Conservation (phyloP, 2,888 invertebrate genomes). For the Cheilosia urbana region DNA sequence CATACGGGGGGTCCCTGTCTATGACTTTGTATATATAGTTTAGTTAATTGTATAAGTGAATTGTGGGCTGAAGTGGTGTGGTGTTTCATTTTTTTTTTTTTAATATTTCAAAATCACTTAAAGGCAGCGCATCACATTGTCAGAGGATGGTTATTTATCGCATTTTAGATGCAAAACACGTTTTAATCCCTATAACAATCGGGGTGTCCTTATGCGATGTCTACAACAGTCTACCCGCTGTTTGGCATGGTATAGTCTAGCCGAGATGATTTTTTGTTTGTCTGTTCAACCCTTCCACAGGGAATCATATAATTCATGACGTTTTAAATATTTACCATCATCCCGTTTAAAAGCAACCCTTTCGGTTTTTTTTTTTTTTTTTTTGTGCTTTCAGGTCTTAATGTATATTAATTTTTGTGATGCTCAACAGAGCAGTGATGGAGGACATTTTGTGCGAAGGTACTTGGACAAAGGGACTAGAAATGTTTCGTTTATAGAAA, state of each 20-base stretch:
- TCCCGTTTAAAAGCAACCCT: conserved; percentile 26
- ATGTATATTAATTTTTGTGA: conserved; percentile 29
- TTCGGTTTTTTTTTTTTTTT: conserved; percentile 7
- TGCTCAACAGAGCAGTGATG: neutral
- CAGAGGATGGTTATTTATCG: conserved; percentile 59
- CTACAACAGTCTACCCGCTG: conserved; percentile 6
- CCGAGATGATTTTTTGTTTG: conserved; percentile 25
- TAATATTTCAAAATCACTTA: conserved; percentile 68
- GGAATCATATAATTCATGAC: conserved; percentile 64
- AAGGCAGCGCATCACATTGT: conserved; percentile 41
- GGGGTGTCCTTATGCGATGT: conserved; percentile 31
- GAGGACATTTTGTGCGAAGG: neutral
- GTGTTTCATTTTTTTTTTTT: conserved; percentile 39
- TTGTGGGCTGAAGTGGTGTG: neutral
- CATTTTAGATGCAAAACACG: conserved; percentile 67
- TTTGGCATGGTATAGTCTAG: conserved; percentile 36
- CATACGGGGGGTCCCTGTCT: too few species aligned
- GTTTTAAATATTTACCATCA: conserved; percentile 57
- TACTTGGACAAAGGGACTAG: neutral
- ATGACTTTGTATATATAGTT: too few species aligned
- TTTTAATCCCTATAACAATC: conserved; percentile 30
- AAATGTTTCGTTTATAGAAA: too few species aligned
- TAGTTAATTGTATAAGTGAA: conserved; percentile 27
- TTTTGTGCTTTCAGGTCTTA: neutral
- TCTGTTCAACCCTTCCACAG: conserved; percentile 53